These are phyloP conservation scores for Leptonema lineaticorne DNA, from an alignment of 1,140 invertebrate genomes.

Conservation along the genomic window DNA sequence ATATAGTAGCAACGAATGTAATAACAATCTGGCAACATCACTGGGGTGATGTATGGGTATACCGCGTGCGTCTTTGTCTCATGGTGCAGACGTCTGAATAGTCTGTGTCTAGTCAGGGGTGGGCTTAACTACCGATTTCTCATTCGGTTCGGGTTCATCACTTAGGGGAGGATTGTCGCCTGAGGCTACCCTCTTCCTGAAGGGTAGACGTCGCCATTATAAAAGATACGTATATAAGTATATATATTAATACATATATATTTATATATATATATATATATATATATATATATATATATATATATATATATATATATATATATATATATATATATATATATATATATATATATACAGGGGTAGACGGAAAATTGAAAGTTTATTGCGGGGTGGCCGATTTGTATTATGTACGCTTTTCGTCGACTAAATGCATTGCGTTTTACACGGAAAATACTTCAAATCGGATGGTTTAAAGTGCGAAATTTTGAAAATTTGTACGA, in stretches of 20 bases:
- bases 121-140: slow-evolving; percentile 36
- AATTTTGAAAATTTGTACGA: too few relatives aligned
- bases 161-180: slow-evolving; percentile 34
- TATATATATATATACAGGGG: too few relatives aligned
- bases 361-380: slow-evolving; percentile 41
- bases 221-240: not conserved
- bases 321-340: too few relatives aligned
- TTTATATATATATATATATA: too few relatives aligned
- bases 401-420: slow-evolving; percentile 1
- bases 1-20: not conserved
- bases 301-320: too few relatives aligned
- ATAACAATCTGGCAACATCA: not conserved
- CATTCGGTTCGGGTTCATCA: slow-evolving; percentile 37
- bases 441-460: too few relatives aligned
- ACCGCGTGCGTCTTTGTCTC: slow-evolving; percentile 5
- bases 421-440: slow-evolving; percentile 4
- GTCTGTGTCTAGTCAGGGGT: slow-evolving; percentile 5
- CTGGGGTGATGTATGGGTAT: slow-evolving; percentile 9
- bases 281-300: too few relatives aligned
- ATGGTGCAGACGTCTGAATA: slow-evolving; percentile 10
- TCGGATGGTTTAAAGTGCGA: too few relatives aligned
- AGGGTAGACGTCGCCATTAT: not conserved
- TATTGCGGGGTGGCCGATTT: slow-evolving; percentile 35
- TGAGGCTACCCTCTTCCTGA: slow-evolving; percentile 15
- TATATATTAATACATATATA: too few relatives aligned